Percentiles rank a stretch among this genome's conserved stretches.
These are phyloP conservation scores for Noctua fimbriata DNA, from an alignment of 2,888 invertebrate species.

Conservation along the genomic window DNA sequence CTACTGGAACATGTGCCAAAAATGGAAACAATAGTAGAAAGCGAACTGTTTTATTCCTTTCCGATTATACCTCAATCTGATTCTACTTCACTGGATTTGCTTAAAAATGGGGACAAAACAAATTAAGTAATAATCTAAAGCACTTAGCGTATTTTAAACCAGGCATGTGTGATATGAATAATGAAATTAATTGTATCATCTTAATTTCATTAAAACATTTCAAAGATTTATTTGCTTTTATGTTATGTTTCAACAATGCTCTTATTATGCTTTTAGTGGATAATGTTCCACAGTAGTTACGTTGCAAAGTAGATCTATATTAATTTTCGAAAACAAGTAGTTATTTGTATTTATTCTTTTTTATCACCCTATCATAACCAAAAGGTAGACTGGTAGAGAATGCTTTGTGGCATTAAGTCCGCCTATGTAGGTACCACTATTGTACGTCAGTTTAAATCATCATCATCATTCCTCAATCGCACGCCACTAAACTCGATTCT, in stretches of 20 bases:
- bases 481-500: too few species aligned
- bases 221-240: slow-evolving; percentile 26
- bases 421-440: background rate
- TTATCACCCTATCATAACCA: background rate
- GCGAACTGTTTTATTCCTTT: slow-evolving; percentile 72
- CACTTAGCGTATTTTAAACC: slow-evolving; percentile 21
- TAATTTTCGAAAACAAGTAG: too few species aligned
- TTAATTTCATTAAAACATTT: slow-evolving; percentile 41
- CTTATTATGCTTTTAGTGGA: background rate
- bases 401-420: background rate
- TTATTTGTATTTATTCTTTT: background rate
- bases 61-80: slow-evolving; percentile 59
- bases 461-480: too few species aligned
- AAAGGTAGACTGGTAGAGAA: background rate
- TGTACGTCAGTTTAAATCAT: background rate
- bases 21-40: slow-evolving; percentile 82
- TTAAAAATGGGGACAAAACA: slow-evolving; percentile 51
- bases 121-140: slow-evolving; percentile 21
- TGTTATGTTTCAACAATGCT: slow-evolving; percentile 8
- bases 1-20: slow-evolving; percentile 77
- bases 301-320: background rate
- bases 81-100: slow-evolving; percentile 33
- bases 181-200: slow-evolving; percentile 47
- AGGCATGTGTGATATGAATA: slow-evolving; percentile 33
- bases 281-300: background rate